Conservation (phyloP, 2,797 vertebrate genomes). For the Pelodytes ibericus region DNA sequence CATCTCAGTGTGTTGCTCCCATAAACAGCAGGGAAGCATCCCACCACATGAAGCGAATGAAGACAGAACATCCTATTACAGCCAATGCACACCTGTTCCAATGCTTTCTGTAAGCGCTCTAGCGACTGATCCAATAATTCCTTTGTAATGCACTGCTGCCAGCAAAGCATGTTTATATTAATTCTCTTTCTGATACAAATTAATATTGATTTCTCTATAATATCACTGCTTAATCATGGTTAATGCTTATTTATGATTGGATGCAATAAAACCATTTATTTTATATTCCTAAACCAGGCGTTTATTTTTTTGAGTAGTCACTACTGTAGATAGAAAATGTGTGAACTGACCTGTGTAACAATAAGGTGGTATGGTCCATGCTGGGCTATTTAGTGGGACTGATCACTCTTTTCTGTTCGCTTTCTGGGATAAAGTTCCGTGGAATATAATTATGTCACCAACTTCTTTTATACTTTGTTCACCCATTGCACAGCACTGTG, state of each 20-base stretch:
- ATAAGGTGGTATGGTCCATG: too few relatives aligned
- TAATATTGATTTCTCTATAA: not conserved
- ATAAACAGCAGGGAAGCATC: constrained; percentile 49
- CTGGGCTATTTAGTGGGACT: too few relatives aligned
- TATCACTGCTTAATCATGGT: not conserved
- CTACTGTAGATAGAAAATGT: too few relatives aligned
- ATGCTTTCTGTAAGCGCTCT: not conserved
- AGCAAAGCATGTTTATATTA: not conserved
- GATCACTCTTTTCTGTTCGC: too few relatives aligned
- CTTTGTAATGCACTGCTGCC: constrained; percentile 13
- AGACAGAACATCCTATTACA: constrained; percentile 49
- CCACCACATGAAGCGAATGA: constrained; percentile 42
- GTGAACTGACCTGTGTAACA: too few relatives aligned
- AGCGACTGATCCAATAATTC: constrained; percentile 29
- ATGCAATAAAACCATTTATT: not conserved
- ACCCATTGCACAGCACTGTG: too few relatives aligned
- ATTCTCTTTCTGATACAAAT: constrained; percentile 18
- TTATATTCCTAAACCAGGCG: too few relatives aligned
- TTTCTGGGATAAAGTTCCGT: too few relatives aligned
- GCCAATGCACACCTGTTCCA: constrained; percentile 43
- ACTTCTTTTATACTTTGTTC: too few relatives aligned
- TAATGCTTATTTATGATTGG: constrained; percentile 9
- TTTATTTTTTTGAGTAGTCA: too few relatives aligned
- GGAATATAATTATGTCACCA: too few relatives aligned
- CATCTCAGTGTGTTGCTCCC: constrained; percentile 48